phyloP scores from a whole-genome alignment of 1,140 invertebrate genomes.

The Brachionus plicatilis region DNA sequence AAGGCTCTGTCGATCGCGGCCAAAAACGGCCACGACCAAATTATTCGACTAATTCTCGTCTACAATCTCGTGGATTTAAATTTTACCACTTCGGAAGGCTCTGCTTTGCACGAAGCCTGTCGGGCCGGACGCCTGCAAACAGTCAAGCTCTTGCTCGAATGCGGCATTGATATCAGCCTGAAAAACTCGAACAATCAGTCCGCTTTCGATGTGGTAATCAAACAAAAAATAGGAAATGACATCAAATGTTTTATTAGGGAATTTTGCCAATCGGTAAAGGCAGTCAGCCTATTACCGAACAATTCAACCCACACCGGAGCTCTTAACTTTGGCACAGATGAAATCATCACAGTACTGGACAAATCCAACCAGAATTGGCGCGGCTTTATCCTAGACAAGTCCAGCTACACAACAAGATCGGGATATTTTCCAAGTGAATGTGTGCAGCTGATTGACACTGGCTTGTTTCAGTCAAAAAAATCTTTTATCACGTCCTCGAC shows the following conservation, averaged over 20 bases:
- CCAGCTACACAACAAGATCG: slow-evolving; percentile 48
- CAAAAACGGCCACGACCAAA: slow-evolving; percentile 56
- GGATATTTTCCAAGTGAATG: slow-evolving; percentile 55
- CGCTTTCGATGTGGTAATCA: slow-evolving; percentile 57
- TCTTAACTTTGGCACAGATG: slow-evolving; percentile 47
- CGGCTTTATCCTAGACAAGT: slow-evolving; percentile 50
- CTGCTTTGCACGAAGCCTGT: slow-evolving; percentile 56
- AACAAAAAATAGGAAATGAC: slow-evolving; percentile 53
- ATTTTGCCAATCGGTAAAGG: slow-evolving; percentile 43
- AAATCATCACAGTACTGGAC: slow-evolving; percentile 52
- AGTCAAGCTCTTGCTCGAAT: slow-evolving; percentile 55
- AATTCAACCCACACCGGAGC: slow-evolving; percentile 16
- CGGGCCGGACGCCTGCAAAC: slow-evolving; percentile 55
- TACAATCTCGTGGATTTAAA: slow-evolving; percentile 56
- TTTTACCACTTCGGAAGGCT: slow-evolving; percentile 51
- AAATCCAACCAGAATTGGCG: slow-evolving; percentile 46
- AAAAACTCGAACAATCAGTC: slow-evolving; percentile 58
- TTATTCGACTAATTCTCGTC: slow-evolving; percentile 55
- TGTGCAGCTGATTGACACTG: slow-evolving; percentile 53
- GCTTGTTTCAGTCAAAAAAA: slow-evolving; percentile 44
- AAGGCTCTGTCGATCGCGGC: slow-evolving; percentile 57
- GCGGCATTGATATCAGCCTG: slow-evolving; percentile 56
- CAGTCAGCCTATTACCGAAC: not conserved
- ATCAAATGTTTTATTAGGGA: slow-evolving; percentile 57
- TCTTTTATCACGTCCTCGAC: slow-evolving; percentile 46